These are phyloP conservation scores for Anthopleura xanthogrammica DNA, from an alignment of 92 coral and sea anemone genomes.

Conservation along the genomic window DNA sequence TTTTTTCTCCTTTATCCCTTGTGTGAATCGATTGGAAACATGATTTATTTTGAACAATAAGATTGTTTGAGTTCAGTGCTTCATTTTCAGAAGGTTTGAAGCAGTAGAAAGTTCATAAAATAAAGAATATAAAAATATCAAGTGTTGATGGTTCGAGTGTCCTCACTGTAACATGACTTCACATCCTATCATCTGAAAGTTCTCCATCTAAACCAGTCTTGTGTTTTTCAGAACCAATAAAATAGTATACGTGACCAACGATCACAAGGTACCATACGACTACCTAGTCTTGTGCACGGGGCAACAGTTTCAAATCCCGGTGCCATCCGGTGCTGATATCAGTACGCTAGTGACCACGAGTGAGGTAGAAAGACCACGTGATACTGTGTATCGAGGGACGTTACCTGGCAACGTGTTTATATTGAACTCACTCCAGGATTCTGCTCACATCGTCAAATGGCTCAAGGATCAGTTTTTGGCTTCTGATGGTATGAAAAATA, in stretches of 20 bases:
- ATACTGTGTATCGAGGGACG: slow-evolving; percentile 63
- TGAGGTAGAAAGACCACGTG: slow-evolving; percentile 72
- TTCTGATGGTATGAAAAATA: slow-evolving; percentile 53
- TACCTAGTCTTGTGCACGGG: slow-evolving; percentile 94
- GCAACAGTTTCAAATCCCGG: slow-evolving; percentile 87
- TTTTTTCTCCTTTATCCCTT: too few species aligned
- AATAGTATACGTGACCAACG: slow-evolving; percentile 62
- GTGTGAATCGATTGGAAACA: too few species aligned
- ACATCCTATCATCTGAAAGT: too few species aligned
- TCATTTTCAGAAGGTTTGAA: too few species aligned
- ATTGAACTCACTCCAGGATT: slow-evolving; percentile 71
- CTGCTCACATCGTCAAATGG: slow-evolving; percentile 65
- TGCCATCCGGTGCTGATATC: slow-evolving; percentile 94
- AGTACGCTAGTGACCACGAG: slow-evolving; percentile 92
- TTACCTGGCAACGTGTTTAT: slow-evolving; percentile 82
- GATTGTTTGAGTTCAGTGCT: too few species aligned
- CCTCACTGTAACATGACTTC: too few species aligned
- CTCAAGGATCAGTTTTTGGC: slow-evolving; percentile 64
- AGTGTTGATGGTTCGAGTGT: too few species aligned
- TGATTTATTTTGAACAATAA: too few species aligned
- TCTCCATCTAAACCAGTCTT: too few species aligned
- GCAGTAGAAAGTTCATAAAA: too few species aligned
- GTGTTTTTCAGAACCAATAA: slow-evolving; percentile 63
- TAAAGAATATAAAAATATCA: too few species aligned
- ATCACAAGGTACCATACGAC: slow-evolving; percentile 84